phyloP scores from a whole-genome alignment of 2,797 vertebrate species.

The Loriculus beryllinus region DNA sequence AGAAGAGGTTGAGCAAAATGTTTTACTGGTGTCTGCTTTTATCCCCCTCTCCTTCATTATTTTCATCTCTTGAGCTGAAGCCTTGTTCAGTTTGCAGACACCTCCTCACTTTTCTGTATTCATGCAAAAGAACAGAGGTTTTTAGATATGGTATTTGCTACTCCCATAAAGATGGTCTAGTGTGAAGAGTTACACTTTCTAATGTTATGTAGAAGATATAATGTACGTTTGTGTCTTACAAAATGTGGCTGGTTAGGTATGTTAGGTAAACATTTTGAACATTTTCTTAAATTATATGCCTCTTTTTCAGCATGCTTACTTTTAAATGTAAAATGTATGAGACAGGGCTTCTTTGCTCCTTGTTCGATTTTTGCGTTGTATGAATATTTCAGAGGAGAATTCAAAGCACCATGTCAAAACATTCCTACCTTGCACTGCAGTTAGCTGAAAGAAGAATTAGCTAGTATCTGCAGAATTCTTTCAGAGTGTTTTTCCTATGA shows the following conservation, averaged over 20 bases:
- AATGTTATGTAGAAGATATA: background rate
- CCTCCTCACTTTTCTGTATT: background rate
- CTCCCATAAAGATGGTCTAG: background rate
- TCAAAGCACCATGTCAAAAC: background rate
- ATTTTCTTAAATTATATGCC: background rate
- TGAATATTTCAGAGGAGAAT: background rate
- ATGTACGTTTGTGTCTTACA: background rate
- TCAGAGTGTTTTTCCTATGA: background rate
- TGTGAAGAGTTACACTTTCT: background rate
- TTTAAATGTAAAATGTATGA: background rate
- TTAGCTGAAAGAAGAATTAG: background rate
- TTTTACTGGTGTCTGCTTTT: background rate
- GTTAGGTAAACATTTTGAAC: background rate
- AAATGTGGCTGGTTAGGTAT: background rate
- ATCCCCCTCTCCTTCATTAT: background rate
- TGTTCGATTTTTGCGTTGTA: background rate
- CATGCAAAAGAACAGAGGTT: background rate
- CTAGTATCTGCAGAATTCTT: background rate
- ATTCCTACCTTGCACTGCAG: background rate
- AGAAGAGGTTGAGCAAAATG: background rate
- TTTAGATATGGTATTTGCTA: background rate
- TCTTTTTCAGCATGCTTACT: background rate
- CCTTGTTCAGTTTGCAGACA: background rate
- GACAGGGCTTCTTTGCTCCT: background rate
- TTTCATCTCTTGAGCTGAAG: background rate